Conservation (phyloP, 2,888 invertebrate species). For the Machimus atricapillus region DNA sequence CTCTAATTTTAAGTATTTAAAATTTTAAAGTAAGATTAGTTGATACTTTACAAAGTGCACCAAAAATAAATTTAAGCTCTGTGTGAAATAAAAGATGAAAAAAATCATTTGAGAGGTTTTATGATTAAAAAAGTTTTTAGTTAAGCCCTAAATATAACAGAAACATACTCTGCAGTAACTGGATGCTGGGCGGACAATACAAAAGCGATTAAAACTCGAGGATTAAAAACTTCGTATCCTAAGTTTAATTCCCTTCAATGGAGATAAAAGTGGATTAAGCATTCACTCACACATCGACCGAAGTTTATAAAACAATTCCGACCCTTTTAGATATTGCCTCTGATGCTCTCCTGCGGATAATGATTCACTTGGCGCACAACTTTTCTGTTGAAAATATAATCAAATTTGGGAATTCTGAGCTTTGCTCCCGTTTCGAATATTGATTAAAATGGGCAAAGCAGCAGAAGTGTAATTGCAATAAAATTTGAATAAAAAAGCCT, state of each 20-base stretch:
- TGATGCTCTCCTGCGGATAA: neutral
- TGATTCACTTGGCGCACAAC: neutral
- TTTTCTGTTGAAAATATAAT: neutral
- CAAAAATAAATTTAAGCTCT: neutral
- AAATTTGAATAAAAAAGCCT: neutral
- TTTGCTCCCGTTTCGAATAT: neutral
- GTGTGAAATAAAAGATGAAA: neutral
- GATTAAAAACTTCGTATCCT: slow-evolving; percentile 29
- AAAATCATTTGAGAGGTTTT: neutral
- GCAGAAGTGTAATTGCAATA: neutral
- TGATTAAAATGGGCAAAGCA: neutral
- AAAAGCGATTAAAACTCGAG: slow-evolving; percentile 27
- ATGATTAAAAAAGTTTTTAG: slow-evolving; percentile 31
- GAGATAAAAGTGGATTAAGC: slow-evolving; percentile 14
- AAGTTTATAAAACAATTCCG: neutral
- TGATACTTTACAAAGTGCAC: neutral
- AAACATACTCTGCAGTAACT: neutral
- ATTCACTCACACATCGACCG: neutral
- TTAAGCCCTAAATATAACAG: slow-evolving; percentile 22
- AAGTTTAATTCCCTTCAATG: slow-evolving; percentile 26
- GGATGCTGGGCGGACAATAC: neutral
- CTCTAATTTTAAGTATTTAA: neutral
- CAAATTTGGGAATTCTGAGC: neutral
- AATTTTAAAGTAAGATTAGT: neutral
- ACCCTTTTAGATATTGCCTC: neutral